Conservation (phyloP, 1,140 invertebrate genomes). For the Micrasema longulum region DNA sequence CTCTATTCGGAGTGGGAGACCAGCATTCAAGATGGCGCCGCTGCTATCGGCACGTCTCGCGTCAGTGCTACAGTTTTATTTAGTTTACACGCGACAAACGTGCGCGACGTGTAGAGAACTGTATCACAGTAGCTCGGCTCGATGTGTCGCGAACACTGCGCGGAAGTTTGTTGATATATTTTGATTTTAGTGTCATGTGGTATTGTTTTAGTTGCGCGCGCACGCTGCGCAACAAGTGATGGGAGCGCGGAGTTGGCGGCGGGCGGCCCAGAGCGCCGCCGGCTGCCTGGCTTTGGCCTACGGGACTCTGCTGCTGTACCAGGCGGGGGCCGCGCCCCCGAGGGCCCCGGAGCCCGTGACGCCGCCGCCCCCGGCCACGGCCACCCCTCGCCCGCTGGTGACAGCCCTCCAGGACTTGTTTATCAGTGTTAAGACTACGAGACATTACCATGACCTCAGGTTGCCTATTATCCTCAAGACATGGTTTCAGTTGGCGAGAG, state of each 20-base stretch:
- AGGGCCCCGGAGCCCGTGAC: constrained; percentile 21
- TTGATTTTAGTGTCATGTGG: constrained; percentile 31
- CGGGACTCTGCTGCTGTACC: constrained; percentile 41
- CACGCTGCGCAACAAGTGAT: constrained; percentile 39
- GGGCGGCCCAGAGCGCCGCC: constrained; percentile 45
- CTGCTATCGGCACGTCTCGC: constrained; percentile 20
- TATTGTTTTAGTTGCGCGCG: constrained; percentile 42
- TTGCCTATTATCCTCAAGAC: constrained; percentile 90
- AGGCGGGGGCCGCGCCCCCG: constrained; percentile 28
- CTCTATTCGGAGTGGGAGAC: constrained; percentile 27
- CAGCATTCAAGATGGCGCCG: constrained; percentile 41
- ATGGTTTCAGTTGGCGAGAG: constrained; percentile 91
- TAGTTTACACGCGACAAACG: constrained; percentile 45
- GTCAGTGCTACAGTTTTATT: constrained; percentile 41
- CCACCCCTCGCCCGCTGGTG: constrained; percentile 74
- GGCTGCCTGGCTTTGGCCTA: constrained; percentile 41
- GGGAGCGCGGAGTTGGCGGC: constrained; percentile 44
- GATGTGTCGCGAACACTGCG: constrained; percentile 30
- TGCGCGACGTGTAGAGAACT: constrained; percentile 27
- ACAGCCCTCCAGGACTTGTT: constrained; percentile 87
- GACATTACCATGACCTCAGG: constrained; percentile 85
- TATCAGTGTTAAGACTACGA: constrained; percentile 94
- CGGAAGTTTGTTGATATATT: constrained; percentile 31
- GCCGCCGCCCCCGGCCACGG: constrained; percentile 41
- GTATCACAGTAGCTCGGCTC: constrained; percentile 23